These are phyloP conservation scores for Ascaphus truei DNA, from an alignment of 2,113 vertebrate species.

Conservation along the genomic window DNA sequence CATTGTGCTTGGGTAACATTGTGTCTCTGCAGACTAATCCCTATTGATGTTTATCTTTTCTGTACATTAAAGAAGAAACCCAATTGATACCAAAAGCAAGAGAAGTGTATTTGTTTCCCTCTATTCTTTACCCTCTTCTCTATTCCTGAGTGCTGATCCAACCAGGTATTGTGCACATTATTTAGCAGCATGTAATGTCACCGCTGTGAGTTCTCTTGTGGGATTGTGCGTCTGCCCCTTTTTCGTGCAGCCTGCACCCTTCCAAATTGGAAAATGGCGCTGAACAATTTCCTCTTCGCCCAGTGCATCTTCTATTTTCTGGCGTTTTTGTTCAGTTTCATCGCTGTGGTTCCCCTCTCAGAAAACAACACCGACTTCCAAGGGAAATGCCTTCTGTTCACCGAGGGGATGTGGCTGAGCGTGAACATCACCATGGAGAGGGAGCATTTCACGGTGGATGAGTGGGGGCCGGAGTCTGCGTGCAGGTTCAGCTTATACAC, in stretches of 20 bases:
- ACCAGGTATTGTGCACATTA: too few species aligned
- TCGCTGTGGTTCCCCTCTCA: slow-evolving; percentile 86
- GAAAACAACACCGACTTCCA: slow-evolving; percentile 89
- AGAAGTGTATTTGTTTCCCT: too few species aligned
- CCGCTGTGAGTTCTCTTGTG: too few species aligned
- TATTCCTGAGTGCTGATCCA: too few species aligned
- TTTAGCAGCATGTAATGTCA: too few species aligned
- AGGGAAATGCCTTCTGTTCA: slow-evolving; percentile 90
- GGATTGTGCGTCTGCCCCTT: background rate
- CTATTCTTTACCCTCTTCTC: too few species aligned
- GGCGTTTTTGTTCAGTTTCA: slow-evolving; percentile 87
- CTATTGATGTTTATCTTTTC: too few species aligned
- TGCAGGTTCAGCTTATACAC: slow-evolving; percentile 92
- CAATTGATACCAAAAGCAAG: too few species aligned
- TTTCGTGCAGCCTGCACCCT: slow-evolving; percentile 41
- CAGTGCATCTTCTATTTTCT: slow-evolving; percentile 88
- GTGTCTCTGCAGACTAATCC: too few species aligned
- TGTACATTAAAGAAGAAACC: too few species aligned
- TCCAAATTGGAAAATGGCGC: slow-evolving; percentile 67
- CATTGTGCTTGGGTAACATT: too few species aligned
- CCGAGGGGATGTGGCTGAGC: slow-evolving; percentile 93
- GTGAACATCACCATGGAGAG: slow-evolving; percentile 90
- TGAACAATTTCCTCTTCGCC: slow-evolving; percentile 79
- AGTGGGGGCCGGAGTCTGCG: slow-evolving; percentile 89
- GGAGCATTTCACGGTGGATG: slow-evolving; percentile 91